These are phyloP conservation scores for Agriopis marginaria DNA, from an alignment of 2,888 invertebrate genomes.

Conservation along the genomic window DNA sequence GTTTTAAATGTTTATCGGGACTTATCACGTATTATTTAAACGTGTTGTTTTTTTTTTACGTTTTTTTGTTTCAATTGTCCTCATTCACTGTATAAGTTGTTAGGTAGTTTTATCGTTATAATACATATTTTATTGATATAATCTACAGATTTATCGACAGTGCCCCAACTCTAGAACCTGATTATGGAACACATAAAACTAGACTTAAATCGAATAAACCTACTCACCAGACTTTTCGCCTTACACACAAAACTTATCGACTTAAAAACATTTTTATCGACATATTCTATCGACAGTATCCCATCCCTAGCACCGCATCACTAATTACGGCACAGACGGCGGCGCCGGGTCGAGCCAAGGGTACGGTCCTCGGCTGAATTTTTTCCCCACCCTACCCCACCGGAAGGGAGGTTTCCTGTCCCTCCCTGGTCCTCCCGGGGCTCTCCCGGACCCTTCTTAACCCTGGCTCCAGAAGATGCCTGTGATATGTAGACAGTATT, in stretches of 20 bases:
- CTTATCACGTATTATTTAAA: no score
- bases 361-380: conserved; percentile 82
- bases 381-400: conserved; percentile 78
- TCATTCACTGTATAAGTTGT: not conserved
- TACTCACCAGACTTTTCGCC: no score
- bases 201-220: no score
- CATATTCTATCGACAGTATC: conserved; percentile 62
- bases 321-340: conserved; percentile 84
- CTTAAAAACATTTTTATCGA: conserved; percentile 39
- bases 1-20: no score
- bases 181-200: no score
- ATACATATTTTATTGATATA: no score
- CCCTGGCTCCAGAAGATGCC: conserved; percentile 82
- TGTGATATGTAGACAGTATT: conserved; percentile 42
- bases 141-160: no score
- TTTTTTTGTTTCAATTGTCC: not conserved
- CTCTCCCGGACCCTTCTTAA: conserved; percentile 81
- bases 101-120: not conserved
- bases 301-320: conserved; percentile 75
- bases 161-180: no score
- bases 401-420: conserved; percentile 73
- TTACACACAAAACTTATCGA: not conserved
- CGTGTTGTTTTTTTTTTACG: no score
- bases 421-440: conserved; percentile 80
- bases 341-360: conserved; percentile 81